These are phyloP conservation scores for Diadophis punctatus DNA, from an alignment of 2,113 vertebrate species.

Conservation along the genomic window DNA sequence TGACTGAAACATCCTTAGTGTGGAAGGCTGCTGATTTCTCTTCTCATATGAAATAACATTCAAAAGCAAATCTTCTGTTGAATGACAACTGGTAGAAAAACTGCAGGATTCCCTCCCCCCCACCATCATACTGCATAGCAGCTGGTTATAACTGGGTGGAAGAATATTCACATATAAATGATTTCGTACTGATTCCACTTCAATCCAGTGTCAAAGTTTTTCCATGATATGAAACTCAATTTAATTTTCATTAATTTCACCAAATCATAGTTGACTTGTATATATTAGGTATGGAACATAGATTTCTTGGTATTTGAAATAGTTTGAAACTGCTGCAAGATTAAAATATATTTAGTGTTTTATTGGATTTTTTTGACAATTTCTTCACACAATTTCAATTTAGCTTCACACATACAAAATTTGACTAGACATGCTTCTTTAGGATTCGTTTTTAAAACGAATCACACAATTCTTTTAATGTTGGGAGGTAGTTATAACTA, in stretches of 20 bases:
- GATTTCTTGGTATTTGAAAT: conserved; percentile 9
- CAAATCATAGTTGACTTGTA: conserved; percentile 33
- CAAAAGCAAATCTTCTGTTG: background rate
- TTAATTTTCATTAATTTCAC: conserved; percentile 22
- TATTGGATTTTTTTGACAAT: conserved; percentile 50
- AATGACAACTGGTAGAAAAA: background rate
- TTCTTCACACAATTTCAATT: conserved; percentile 40
- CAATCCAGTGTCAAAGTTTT: background rate
- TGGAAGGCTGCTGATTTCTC: background rate
- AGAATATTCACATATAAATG: background rate
- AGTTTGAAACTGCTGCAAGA: conserved; percentile 14
- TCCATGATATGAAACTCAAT: background rate
- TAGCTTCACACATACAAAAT: conserved; percentile 37
- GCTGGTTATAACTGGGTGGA: background rate
- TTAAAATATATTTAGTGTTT: conserved; percentile 17
- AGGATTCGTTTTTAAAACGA: conserved; percentile 47
- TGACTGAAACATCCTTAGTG: background rate
- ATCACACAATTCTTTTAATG: conserved; percentile 8
- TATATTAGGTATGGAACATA: conserved; percentile 26
- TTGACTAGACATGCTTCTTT: conserved; percentile 40
- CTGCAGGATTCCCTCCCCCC: background rate
- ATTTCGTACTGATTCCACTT: background rate
- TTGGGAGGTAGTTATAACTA: conserved; percentile 32
- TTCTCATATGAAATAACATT: background rate
- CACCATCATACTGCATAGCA: background rate